phyloP scores from a whole-genome alignment of 2,888 invertebrate species.

The Drosophila kuntzei region DNA sequence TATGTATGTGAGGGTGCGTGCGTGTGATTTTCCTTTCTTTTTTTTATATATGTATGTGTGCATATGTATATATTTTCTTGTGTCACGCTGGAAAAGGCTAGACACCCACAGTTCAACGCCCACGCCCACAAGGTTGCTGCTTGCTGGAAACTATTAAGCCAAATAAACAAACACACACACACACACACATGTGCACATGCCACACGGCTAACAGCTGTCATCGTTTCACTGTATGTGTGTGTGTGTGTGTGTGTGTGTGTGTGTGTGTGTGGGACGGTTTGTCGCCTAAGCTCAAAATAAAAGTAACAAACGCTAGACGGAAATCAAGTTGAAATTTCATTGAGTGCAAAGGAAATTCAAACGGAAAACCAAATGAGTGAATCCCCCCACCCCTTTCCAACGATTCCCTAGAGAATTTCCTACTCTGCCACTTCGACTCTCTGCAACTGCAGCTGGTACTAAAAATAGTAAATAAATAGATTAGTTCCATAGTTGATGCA shows the following conservation, averaged over 20 bases:
- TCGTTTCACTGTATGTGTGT: slow-evolving; percentile 15
- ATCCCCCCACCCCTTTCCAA: slow-evolving; percentile 4
- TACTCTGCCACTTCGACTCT: not conserved
- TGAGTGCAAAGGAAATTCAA: slow-evolving; percentile 80
- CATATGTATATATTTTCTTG: slow-evolving; percentile 13
- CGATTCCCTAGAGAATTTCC: not conserved
- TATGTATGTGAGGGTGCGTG: slow-evolving; percentile 1
- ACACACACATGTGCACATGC: slow-evolving; percentile 40
- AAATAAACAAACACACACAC: slow-evolving; percentile 58
- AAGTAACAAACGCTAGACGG: slow-evolving; percentile 75
- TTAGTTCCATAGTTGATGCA: slow-evolving; percentile 31
- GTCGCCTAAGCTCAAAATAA: slow-evolving; percentile 65
- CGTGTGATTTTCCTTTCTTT: slow-evolving; percentile 8
- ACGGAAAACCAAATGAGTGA: slow-evolving; percentile 78
- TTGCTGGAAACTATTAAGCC: slow-evolving; percentile 54
- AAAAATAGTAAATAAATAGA: slow-evolving; percentile 53
- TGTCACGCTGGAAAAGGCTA: slow-evolving; percentile 30
- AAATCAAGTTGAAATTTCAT: slow-evolving; percentile 82
- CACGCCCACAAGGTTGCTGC: slow-evolving; percentile 37
- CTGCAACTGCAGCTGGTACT: slow-evolving; percentile 26
- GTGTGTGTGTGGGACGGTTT: slow-evolving; percentile 24
- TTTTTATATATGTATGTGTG: slow-evolving; percentile 14
- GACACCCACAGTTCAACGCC: slow-evolving; percentile 40
- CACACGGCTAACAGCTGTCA: slow-evolving; percentile 15
- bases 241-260: slow-evolving; percentile 30